Conservation (phyloP, 2,888 invertebrate species). For the Volucella zonaria region DNA sequence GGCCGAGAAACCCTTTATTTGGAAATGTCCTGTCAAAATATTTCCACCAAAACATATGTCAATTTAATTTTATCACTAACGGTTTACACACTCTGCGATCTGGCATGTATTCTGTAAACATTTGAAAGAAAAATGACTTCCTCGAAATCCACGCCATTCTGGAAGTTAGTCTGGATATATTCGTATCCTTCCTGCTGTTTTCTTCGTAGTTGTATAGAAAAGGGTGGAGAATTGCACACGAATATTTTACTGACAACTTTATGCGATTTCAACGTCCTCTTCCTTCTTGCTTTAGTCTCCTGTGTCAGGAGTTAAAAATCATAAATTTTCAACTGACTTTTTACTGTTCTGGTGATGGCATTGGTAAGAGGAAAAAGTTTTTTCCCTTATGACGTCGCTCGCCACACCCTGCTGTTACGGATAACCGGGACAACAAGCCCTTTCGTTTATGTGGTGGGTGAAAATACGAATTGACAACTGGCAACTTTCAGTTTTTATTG, state of each 20-base stretch:
- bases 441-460: slow-evolving; percentile 1
- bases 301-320: slow-evolving; percentile 3
- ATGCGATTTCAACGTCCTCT: slow-evolving; percentile 5
- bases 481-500: slow-evolving; percentile 48
- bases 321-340: not conserved
- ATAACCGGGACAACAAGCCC: not conserved
- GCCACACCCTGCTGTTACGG: not conserved
- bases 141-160: too few species aligned
- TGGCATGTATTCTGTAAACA: too few species aligned
- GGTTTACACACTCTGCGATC: not conserved
- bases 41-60: slow-evolving; percentile 24
- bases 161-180: not conserved
- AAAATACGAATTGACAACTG: slow-evolving; percentile 36
- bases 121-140: too few species aligned
- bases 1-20: not conserved
- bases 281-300: not conserved
- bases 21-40: slow-evolving; percentile 25
- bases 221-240: not conserved
- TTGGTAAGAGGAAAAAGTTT: not conserved
- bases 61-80: slow-evolving; percentile 7
- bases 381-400: not conserved
- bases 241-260: not conserved
- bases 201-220: not conserved
- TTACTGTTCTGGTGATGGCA: not conserved
- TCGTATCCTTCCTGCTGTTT: not conserved